Evolutionary conservation across 2,888 invertebrate genomes (phyloP).

Genomic region (Agelastica alni): DNA sequence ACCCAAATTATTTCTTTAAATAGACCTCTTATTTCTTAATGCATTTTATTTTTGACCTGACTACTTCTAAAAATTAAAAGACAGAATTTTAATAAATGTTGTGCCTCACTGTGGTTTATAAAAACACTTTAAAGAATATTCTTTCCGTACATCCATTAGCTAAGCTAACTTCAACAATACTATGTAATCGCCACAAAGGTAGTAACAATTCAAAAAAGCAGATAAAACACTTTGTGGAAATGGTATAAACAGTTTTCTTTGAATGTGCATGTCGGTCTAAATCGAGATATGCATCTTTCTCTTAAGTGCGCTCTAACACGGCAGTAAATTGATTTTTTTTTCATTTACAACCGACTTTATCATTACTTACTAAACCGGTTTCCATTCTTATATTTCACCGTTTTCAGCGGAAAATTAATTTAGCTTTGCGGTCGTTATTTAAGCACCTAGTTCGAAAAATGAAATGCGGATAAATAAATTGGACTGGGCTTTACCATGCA

Average conservation of each 20-base stretch:
- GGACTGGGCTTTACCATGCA: neutral
- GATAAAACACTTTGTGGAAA: conserved; percentile 20
- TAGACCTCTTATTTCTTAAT: no score
- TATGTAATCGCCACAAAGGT: conserved; percentile 7
- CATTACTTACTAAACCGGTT: conserved; percentile 8
- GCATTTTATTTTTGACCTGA: no score
- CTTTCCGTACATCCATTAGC: neutral
- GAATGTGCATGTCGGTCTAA: conserved; percentile 26
- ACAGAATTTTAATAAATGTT: no score
- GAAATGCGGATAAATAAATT: neutral
- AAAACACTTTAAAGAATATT: no score
- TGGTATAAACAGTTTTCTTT: conserved; percentile 21
- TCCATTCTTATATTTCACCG: neutral
- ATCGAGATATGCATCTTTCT: conserved; percentile 29
- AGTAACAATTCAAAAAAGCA: conserved; percentile 14
- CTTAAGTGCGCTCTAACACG: conserved; percentile 28
- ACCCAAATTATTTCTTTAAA: no score
- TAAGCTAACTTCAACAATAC: neutral
- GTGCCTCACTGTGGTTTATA: no score
- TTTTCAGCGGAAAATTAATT: conserved; percentile 1
- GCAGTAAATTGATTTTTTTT: conserved; percentile 25
- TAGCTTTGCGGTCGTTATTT: neutral
- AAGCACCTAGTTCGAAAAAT: neutral
- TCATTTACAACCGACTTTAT: conserved; percentile 5
- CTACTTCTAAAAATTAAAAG: no score